Conservation (phyloP, 2,888 invertebrate genomes). For the Campaea margaritaria region DNA sequence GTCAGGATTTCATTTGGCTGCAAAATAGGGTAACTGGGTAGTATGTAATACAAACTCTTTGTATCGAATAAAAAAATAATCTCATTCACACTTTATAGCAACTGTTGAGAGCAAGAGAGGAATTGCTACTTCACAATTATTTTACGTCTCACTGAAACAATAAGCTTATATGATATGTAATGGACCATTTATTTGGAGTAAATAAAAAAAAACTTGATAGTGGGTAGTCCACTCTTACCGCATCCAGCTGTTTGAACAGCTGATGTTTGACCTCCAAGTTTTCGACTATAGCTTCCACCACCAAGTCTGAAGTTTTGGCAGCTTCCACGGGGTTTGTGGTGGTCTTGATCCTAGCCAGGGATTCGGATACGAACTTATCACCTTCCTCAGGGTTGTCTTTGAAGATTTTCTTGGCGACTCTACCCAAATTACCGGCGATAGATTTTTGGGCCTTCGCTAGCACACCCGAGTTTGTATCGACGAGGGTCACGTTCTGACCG, state of each 20-base stretch:
- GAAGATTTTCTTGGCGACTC: conserved; percentile 92
- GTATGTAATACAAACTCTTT: too few species aligned
- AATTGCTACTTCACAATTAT: too few species aligned
- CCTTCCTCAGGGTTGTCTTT: conserved; percentile 88
- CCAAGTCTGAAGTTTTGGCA: conserved; percentile 88
- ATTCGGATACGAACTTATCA: conserved; percentile 87
- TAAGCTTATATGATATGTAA: too few species aligned
- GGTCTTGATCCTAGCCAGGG: conserved; percentile 85
- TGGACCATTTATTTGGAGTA: too few species aligned
- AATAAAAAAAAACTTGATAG: too few species aligned
- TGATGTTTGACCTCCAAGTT: conserved; percentile 91
- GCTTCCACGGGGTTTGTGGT: conserved; percentile 86
- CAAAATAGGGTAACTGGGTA: too few species aligned
- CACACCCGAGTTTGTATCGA: conserved; percentile 90
- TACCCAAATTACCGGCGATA: conserved; percentile 88
- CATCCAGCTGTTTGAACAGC: conserved; percentile 90
- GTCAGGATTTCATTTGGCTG: too few species aligned
- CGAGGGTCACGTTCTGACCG: conserved; percentile 92
- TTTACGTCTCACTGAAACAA: too few species aligned
- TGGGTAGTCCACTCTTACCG: conserved; percentile 63
- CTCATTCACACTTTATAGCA: not conserved
- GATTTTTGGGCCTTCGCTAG: conserved; percentile 89
- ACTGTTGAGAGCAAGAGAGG: too few species aligned
- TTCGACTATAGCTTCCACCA: conserved; percentile 95
- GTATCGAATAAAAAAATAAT: too few species aligned